phyloP scores from a whole-genome alignment of 2,113 vertebrate genomes.

The Chauna torquata region DNA sequence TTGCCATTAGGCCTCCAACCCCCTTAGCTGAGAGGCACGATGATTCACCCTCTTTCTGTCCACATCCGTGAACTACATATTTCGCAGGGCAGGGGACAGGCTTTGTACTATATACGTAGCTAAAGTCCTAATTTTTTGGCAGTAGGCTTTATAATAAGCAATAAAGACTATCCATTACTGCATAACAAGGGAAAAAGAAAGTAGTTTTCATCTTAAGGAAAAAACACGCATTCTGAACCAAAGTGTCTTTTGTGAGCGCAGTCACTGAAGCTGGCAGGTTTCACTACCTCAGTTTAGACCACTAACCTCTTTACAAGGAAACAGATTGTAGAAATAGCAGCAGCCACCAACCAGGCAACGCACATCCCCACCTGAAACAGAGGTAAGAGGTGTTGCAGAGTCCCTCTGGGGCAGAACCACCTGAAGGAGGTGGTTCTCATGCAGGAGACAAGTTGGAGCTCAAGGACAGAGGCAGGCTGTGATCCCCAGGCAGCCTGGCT shows the following conservation, averaged over 20 bases:
- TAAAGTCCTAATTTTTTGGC: background rate
- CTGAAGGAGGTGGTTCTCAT: background rate
- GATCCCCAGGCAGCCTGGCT: background rate
- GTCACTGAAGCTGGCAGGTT: background rate
- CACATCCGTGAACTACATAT: background rate
- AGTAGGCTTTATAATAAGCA: background rate
- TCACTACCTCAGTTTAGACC: background rate
- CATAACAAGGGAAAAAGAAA: background rate
- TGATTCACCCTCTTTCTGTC: background rate
- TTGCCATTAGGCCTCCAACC: background rate
- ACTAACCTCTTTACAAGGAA: background rate
- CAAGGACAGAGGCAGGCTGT: background rate
- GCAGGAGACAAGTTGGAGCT: background rate
- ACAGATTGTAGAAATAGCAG: background rate
- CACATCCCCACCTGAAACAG: background rate
- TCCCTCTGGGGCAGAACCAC: background rate
- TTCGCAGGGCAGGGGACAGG: background rate
- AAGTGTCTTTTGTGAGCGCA: background rate
- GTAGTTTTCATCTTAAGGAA: background rate
- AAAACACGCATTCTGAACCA: rapidly evolving
- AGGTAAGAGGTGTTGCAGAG: background rate
- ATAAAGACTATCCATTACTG: background rate
- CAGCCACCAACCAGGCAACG: background rate
- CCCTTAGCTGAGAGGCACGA: background rate
- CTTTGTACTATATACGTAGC: background rate